Percentiles rank a stretch among this genome's conserved stretches.
Conservation (phyloP, 2,888 invertebrate genomes). For the Pammene fasciana region DNA sequence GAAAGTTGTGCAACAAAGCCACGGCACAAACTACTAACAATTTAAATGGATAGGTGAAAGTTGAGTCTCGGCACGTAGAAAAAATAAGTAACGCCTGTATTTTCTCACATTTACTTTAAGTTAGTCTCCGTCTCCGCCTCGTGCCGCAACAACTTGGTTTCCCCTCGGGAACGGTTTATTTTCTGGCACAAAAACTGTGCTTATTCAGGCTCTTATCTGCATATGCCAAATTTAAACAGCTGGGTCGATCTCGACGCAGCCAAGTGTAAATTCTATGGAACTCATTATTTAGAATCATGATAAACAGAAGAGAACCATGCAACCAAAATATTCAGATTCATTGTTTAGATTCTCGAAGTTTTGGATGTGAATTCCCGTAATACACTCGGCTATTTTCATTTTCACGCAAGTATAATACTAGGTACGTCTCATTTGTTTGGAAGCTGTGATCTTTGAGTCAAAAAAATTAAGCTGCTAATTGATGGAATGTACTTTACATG, state of each 20-base stretch:
- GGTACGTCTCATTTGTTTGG: too few species aligned
- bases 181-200: constrained; percentile 42
- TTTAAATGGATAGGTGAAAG: constrained; percentile 9
- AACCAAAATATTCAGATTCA: neutral
- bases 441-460: too few species aligned
- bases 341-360: too few species aligned
- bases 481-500: too few species aligned
- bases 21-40: constrained; percentile 10
- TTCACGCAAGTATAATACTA: too few species aligned
- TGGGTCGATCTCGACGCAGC: constrained; percentile 38
- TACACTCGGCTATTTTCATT: too few species aligned
- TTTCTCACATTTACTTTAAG: constrained; percentile 38
- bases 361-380: too few species aligned
- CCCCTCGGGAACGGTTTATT: constrained; percentile 37
- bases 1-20: neutral
- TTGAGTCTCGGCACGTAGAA: constrained; percentile 10
- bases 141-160: constrained; percentile 31
- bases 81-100: constrained; percentile 31
- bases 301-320: constrained; percentile 5
- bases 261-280: constrained; percentile 25
- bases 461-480: too few species aligned
- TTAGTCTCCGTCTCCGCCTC: constrained; percentile 33
- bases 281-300: constrained; percentile 28
- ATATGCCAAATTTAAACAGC: constrained; percentile 42
- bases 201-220: constrained; percentile 41